Percentiles rank a stretch among this genome's conserved stretches.
phyloP scores from a whole-genome alignment of 2,888 invertebrate genomes.

The Aspidiotus rigidus region DNA sequence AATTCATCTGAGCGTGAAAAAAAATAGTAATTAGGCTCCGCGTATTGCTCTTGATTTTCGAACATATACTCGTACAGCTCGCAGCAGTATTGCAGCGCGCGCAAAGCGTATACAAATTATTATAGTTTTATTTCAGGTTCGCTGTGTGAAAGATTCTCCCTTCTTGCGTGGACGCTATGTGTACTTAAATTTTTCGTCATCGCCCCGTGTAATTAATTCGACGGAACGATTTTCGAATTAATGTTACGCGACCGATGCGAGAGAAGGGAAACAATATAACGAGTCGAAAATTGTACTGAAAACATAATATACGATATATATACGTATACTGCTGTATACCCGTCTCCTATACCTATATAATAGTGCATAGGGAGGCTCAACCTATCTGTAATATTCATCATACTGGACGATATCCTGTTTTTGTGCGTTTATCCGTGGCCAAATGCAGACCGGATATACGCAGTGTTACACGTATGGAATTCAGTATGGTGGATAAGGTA shows the following conservation, averaged over 20 bases:
- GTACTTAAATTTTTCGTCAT: no score
- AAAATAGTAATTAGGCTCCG: neutral
- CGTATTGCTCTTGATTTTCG: no score
- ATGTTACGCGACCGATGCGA: neutral
- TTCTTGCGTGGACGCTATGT: neutral
- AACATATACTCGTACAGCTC: no score
- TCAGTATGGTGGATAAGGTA: conserved; percentile 30
- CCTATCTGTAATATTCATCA: conserved; percentile 29
- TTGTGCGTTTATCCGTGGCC: conserved; percentile 31
- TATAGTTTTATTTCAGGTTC: conserved; percentile 6
- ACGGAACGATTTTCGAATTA: conserved; percentile 6
- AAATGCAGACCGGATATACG: conserved; percentile 30
- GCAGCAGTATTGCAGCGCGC: no score
- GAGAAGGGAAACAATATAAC: neutral
- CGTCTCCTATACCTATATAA: no score
- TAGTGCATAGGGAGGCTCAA: conserved; percentile 14
- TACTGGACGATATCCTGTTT: conserved; percentile 31
- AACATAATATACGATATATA: no score
- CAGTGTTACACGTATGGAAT: conserved; percentile 31
- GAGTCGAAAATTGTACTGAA: no score
- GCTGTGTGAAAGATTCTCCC: neutral
- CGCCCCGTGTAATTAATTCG: conserved; percentile 5
- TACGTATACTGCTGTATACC: no score
- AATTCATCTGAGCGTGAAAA: conserved; percentile 6
- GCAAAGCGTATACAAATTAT: no score